These are phyloP conservation scores for Norana najaformis DNA, from an alignment of 2,888 invertebrate genomes.

Conservation along the genomic window DNA sequence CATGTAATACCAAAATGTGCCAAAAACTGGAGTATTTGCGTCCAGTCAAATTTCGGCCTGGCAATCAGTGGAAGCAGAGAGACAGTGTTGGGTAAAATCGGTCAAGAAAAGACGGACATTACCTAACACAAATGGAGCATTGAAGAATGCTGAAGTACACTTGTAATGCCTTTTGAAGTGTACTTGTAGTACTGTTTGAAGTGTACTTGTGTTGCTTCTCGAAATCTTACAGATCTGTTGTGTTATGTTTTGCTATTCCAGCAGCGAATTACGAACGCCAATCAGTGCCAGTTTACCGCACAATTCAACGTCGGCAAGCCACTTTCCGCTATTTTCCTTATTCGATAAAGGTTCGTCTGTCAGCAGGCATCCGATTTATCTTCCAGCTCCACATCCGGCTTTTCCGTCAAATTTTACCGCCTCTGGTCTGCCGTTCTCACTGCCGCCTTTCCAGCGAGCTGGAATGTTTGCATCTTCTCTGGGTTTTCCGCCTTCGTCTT, in stretches of 20 bases:
- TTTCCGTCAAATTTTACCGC: slow-evolving; percentile 1
- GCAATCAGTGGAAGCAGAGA: neutral
- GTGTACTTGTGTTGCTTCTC: neutral
- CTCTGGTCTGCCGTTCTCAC: neutral
- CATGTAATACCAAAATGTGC: neutral
- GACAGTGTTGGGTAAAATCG: neutral
- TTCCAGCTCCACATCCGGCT: slow-evolving; percentile 17
- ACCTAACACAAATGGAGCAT: too few relatives aligned
- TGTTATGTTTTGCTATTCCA: neutral
- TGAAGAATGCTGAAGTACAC: too few relatives aligned
- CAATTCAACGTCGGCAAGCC: neutral
- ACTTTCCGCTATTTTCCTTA: neutral
- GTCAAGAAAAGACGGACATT: too few relatives aligned
- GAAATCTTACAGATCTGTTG: neutral
- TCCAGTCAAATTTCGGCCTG: too few relatives aligned
- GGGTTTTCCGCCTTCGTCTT: slow-evolving; percentile 20
- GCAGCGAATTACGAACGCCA: neutral
- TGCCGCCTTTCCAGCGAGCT: slow-evolving; percentile 20
- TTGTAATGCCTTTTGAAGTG: too few relatives aligned
- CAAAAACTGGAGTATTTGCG: neutral
- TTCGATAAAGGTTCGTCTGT: neutral
- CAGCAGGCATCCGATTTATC: slow-evolving; percentile 3
- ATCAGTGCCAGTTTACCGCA: neutral
- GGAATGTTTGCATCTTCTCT: slow-evolving; percentile 21
- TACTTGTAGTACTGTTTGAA: too few relatives aligned